Evolutionary conservation across 2,113 vertebrate species (phyloP), one percentile per base, ranked within the genome.

Genomic region (Seriola aureovittata): DNA sequence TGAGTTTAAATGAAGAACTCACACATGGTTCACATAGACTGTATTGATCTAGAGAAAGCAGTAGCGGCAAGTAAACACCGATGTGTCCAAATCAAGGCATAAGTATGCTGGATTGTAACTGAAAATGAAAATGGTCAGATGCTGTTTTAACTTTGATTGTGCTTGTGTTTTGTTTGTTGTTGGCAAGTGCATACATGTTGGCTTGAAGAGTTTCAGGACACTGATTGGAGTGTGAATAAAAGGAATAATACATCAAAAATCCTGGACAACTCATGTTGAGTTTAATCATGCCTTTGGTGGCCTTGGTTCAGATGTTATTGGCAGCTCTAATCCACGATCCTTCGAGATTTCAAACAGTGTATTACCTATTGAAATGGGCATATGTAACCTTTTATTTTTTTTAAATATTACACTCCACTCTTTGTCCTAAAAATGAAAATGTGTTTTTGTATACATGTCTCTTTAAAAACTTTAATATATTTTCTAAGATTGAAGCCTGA

Each of bases 131-230:
- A 38, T 1, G 14, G 29, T 74, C 62, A 23, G 48, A 29, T n/a
- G 50, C 29, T 13, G 19, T 13, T 70, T 72, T 46, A 21, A 57
- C 40, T 82, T 59, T 67, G 44, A 60, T 52, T 42, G 0, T 2
- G 54, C 64, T 74, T 63, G 64, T 78, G 58, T 65, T 71, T 63
- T 50, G 19, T 23, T 23, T 73, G 62, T 71, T 71, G 40, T 59
- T 81, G 76, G 79, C 81, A 75, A 57, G 63, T 44, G 71, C 57
- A 70, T 48, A 65, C 50, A 38, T 32, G 32, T 34, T 70, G 59
- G 50, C 38, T 42, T 29, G 36, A 42, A 29, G 50, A 76, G 23
- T 71, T 48, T 65, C 42, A 59, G 46, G 25, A 42, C 4, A n/a
- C 12, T 29, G 17, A 73, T 76, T 63, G 64, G 16, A 64, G 58